phyloP scores from a whole-genome alignment of 2,113 vertebrate genomes.

The Furnarius figulus region DNA sequence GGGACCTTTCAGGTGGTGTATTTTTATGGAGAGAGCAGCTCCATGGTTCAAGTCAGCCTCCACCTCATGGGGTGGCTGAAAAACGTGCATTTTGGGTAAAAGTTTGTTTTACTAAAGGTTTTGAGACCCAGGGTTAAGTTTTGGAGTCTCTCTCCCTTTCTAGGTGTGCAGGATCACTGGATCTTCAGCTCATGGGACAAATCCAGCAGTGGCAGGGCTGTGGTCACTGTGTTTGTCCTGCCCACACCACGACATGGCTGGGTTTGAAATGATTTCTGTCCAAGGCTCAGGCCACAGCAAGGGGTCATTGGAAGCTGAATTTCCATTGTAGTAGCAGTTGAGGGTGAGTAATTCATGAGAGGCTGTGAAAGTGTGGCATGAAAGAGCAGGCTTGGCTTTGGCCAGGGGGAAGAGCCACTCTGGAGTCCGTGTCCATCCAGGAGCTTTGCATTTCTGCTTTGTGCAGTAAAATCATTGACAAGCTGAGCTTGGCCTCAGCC shows the following conservation, averaged over 20 bases:
- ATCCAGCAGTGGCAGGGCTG: fast-evolving
- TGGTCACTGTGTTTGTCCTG: fast-evolving
- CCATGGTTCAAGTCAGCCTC: fast-evolving
- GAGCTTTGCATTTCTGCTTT: background rate
- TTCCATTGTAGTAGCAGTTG: background rate
- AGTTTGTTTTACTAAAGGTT: background rate
- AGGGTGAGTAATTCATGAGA: fast-evolving
- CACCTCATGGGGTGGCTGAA: background rate
- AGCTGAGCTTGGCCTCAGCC: background rate
- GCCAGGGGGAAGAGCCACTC: fast-evolving
- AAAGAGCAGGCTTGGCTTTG: background rate
- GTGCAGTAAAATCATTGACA: background rate
- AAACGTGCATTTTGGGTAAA: fast-evolving
- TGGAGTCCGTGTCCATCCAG: background rate
- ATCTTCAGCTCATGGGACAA: fast-evolving
- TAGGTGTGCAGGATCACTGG: background rate
- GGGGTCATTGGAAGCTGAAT: fast-evolving
- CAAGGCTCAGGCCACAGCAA: no score
- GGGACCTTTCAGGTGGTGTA: background rate
- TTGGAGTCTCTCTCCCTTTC: background rate
- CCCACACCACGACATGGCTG: fast-evolving
- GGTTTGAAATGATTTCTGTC: background rate
- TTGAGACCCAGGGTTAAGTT: background rate
- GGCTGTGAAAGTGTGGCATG: fast-evolving
- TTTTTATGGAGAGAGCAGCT: background rate